Conservation (phyloP, 1,140 invertebrate species). For the Antheraea pernyi region DNA sequence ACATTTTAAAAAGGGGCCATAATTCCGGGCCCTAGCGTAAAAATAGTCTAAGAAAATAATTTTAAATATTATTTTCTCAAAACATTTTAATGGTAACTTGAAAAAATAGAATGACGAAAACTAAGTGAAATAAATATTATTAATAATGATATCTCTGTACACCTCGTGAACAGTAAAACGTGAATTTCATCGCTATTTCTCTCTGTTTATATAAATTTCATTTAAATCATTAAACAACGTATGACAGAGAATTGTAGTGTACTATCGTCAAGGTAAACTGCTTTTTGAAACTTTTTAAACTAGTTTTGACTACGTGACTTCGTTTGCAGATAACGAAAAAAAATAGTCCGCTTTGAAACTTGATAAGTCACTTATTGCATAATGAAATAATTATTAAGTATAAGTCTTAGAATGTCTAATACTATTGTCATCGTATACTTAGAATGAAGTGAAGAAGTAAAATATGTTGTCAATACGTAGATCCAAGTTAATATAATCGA, state of each 20-base stretch:
- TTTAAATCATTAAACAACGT: background rate
- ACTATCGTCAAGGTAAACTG: background rate
- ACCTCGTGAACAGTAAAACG: background rate
- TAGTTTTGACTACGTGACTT: background rate
- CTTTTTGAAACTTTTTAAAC: background rate
- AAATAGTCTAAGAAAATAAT: too few relatives aligned
- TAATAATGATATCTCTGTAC: background rate
- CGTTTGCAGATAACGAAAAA: background rate
- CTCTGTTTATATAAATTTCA: background rate
- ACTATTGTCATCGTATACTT: background rate
- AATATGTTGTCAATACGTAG: too few relatives aligned
- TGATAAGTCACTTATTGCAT: background rate
- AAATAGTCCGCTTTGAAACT: background rate
- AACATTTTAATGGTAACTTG: background rate
- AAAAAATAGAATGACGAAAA: background rate
- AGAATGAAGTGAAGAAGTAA: background rate
- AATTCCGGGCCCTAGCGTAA: too few relatives aligned
- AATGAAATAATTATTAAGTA: background rate
- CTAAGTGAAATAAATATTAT: background rate
- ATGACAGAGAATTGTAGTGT: background rate
- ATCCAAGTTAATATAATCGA: background rate
- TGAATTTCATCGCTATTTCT: background rate
- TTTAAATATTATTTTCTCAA: too few relatives aligned
- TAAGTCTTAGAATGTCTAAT: background rate
- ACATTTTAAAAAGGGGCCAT: too few relatives aligned